A percentile compares a stretch with the other conserved stretches of the same genome.
Evolutionary conservation across 2,113 vertebrate genomes (phyloP).

Genomic region (Nycticorax nycticorax): DNA sequence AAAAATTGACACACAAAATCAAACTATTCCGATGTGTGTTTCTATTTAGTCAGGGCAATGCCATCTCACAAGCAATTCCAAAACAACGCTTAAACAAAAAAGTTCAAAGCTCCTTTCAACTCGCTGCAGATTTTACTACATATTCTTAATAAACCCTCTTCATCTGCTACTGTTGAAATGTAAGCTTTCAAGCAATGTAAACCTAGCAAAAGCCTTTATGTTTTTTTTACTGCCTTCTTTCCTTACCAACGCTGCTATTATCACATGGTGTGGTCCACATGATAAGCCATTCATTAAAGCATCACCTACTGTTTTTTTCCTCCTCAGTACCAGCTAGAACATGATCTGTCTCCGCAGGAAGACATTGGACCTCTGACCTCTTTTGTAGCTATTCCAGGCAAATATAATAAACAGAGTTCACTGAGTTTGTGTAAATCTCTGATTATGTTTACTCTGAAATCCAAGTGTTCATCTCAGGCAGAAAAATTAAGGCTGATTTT

Average conservation of each 20-base stretch:
- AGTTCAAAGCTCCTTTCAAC: conserved; percentile 61
- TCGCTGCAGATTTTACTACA: conserved; percentile 57
- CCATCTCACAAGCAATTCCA: conserved; percentile 25
- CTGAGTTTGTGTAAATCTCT: conserved; percentile 82
- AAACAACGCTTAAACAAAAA: conserved; percentile 49
- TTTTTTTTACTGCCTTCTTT: conserved; percentile 68
- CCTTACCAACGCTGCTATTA: conserved; percentile 80
- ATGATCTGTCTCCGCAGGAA: conserved; percentile 85
- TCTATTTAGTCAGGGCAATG: conserved; percentile 5
- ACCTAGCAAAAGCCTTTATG: conserved; percentile 67
- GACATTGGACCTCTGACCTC: conserved; percentile 82
- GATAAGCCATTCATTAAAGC: conserved; percentile 88
- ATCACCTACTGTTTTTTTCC: conserved; percentile 85
- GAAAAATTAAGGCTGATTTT: conserved; percentile 81
- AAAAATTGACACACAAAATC: conserved; percentile 9
- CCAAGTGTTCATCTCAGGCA: conserved; percentile 80
- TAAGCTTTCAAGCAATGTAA: conserved; percentile 68
- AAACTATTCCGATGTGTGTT: background rate
- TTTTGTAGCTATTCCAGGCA: conserved; percentile 81
- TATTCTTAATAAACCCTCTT: conserved; percentile 63
- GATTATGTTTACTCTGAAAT: conserved; percentile 83
- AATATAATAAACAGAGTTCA: conserved; percentile 83
- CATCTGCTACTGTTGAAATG: conserved; percentile 61
- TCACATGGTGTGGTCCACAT: conserved; percentile 85
- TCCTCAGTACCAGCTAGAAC: conserved; percentile 83